Percentiles rank a stretch among this genome's conserved stretches.
These are phyloP conservation scores for Aspidiotus destructor DNA, from an alignment of 2,888 invertebrate species.

Conservation along the genomic window DNA sequence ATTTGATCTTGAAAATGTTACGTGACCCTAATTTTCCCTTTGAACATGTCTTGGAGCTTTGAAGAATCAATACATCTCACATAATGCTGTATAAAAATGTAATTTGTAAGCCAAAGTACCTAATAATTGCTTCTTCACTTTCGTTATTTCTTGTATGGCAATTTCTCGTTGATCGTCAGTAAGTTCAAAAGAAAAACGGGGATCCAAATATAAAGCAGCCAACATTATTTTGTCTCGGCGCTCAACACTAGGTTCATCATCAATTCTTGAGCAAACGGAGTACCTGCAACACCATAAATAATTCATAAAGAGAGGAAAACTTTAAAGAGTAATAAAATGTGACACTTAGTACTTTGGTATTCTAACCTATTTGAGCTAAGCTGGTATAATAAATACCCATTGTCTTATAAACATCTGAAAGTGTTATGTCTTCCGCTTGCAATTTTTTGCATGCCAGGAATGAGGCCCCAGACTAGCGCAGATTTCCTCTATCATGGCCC, in stretches of 20 bases:
- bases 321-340: neutral
- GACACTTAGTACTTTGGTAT: too few species aligned
- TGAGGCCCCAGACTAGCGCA: neutral
- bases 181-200: conserved; percentile 12
- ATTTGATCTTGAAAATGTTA: too few species aligned
- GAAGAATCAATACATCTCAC: neutral
- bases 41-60: too few species aligned
- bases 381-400: conserved; percentile 3
- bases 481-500: neutral
- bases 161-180: neutral
- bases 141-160: conserved; percentile 14
- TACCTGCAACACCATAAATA: neutral
- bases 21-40: too few species aligned
- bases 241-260: neutral
- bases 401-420: conserved; percentile 15
- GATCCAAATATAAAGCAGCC: conserved; percentile 15
- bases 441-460: conserved; percentile 10
- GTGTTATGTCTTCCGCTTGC: conserved; percentile 17
- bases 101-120: conserved; percentile 1
- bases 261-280: conserved; percentile 2
- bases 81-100: neutral
- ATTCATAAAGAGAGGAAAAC: neutral
- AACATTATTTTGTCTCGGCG: neutral
- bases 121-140: conserved; percentile 3
- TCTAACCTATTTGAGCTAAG: neutral